These are phyloP conservation scores for Tetranychus cinnabarinus DNA, from an alignment of 1,140 invertebrate genomes.

Conservation along the genomic window DNA sequence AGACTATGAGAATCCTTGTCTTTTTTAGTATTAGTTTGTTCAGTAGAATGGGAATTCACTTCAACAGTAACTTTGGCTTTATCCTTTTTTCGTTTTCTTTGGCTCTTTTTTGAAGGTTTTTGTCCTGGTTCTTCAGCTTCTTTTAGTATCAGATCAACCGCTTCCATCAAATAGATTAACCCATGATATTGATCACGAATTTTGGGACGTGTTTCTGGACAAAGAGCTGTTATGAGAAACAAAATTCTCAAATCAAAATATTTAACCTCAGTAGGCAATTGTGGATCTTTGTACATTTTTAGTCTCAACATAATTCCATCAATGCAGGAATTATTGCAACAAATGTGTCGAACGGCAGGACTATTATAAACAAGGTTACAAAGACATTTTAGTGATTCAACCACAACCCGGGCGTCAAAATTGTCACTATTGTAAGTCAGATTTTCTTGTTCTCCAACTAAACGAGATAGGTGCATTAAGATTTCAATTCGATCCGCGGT, in stretches of 20 bases:
- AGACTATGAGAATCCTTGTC: conserved; percentile 10
- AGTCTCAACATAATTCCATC: conserved; percentile 46
- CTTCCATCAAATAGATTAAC: conserved; percentile 48
- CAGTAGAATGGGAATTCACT: neutral
- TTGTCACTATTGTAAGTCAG: conserved; percentile 7
- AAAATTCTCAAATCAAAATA: conserved; percentile 66
- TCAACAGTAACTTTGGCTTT: neutral
- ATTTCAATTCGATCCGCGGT: conserved; percentile 36
- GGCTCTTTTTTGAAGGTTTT: conserved; percentile 4
- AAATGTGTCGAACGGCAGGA: conserved; percentile 35
- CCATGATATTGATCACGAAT: conserved; percentile 53
- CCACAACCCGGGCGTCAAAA: conserved; percentile 23
- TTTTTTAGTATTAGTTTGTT: neutral
- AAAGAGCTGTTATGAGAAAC: conserved; percentile 62
- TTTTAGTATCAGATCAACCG: conserved; percentile 43
- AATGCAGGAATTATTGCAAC: conserved; percentile 41
- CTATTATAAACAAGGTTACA: conserved; percentile 74
- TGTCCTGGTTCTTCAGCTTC: conserved; percentile 16
- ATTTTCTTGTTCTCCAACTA: conserved; percentile 21
- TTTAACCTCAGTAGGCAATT: conserved; percentile 35
- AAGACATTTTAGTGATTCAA: conserved; percentile 62
- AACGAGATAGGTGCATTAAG: conserved; percentile 35
- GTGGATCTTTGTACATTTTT: conserved; percentile 34
- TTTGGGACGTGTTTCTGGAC: conserved; percentile 35
- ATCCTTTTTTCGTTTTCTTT: conserved; percentile 6